Evolutionary conservation across 2,888 invertebrate genomes (phyloP).

Genomic region (Synergus japonicus): DNA sequence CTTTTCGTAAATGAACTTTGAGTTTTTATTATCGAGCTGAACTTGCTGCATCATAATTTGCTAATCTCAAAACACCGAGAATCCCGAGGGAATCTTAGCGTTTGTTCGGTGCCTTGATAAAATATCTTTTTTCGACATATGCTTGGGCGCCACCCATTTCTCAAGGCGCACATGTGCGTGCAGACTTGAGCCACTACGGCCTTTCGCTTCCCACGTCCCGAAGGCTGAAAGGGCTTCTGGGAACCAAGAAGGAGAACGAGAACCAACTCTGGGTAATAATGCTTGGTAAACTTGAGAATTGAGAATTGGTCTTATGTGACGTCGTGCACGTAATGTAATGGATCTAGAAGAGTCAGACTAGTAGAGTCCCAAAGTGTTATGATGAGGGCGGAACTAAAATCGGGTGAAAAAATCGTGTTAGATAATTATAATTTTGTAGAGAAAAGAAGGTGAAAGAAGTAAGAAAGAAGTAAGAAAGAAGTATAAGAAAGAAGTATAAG

Average conservation of each 20-base stretch:
- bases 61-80: too few relatives aligned
- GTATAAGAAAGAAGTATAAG: constrained; percentile 29
- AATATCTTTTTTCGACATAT: constrained; percentile 49
- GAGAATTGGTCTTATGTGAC: not conserved
- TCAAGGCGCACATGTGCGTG: constrained; percentile 54
- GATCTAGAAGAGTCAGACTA: too few relatives aligned
- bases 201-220: constrained; percentile 73
- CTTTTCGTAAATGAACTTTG: too few relatives aligned
- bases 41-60: too few relatives aligned
- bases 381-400: constrained; percentile 48
- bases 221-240: constrained; percentile 58
- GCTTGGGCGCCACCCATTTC: constrained; percentile 56
- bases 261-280: constrained; percentile 52
- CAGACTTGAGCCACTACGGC: constrained; percentile 50
- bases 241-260: constrained; percentile 54
- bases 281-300: constrained; percentile 21
- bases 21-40: too few relatives aligned
- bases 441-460: constrained; percentile 43
- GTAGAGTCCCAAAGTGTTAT: constrained; percentile 28
- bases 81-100: not conserved
- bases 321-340: not conserved
- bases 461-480: not conserved
- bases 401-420: constrained; percentile 55
- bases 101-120: constrained; percentile 16
- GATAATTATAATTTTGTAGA: constrained; percentile 63